A percentile compares a stretch with the other conserved stretches of the same genome.
These are phyloP conservation scores for Helogale parvula DNA, from an alignment of 2,113 vertebrate genomes.

Conservation along the genomic window DNA sequence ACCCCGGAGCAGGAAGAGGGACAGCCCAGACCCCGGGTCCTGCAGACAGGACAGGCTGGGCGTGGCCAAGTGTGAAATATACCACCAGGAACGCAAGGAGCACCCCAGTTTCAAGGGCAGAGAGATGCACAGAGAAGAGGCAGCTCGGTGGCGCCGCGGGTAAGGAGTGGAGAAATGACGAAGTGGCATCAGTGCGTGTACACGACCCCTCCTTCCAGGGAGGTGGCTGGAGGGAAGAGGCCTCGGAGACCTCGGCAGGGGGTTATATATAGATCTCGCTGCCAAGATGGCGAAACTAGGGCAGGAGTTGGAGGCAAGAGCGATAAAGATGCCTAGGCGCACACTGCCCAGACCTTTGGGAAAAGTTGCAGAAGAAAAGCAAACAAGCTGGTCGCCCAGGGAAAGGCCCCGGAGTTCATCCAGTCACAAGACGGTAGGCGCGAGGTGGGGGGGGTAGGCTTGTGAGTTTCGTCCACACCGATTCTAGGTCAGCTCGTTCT, in stretches of 20 bases:
- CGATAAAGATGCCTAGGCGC: not conserved
- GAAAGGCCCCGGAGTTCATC: not conserved
- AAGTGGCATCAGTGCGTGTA: not conserved
- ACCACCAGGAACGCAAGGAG: not conserved
- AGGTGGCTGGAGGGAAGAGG: not conserved
- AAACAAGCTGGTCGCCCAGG: not conserved
- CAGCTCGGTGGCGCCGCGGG: not conserved
- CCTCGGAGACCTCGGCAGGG: not conserved
- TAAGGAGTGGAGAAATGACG: not conserved
- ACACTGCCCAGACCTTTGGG: not conserved
- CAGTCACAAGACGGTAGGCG: not conserved
- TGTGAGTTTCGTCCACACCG: not conserved
- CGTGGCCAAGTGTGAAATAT: not conserved
- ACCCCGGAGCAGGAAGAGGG: not conserved
- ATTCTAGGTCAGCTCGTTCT: not conserved
- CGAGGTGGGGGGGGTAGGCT: accelerated
- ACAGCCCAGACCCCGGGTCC: not conserved
- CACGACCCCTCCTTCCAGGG: not conserved
- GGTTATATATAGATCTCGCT: not conserved
- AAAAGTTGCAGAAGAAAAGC: constrained; percentile 13
- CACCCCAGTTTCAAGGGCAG: not conserved
- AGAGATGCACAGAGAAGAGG: not conserved
- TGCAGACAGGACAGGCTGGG: no score
- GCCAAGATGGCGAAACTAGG: not conserved
- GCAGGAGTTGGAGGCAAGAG: not conserved